Evolutionary conservation across 2,888 invertebrate species (phyloP), one percentile per base, ranked within the genome.

Genomic region (Hartigia nigra): DNA sequence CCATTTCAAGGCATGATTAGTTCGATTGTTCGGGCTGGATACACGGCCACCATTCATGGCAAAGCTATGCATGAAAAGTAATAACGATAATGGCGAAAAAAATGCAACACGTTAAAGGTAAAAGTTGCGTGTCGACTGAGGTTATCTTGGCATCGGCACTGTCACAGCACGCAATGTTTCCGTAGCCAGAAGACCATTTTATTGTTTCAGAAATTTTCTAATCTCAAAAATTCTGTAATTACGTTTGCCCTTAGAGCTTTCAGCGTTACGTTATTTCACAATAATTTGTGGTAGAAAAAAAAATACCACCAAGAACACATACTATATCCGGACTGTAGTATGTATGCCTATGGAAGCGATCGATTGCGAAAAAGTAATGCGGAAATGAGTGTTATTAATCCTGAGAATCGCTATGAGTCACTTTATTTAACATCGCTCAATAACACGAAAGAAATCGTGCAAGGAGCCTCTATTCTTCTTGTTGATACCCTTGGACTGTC

Each of bases 81-180:
- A 87, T 87, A 83, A 83, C 81, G 79, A 78, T 83, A 86, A 86
- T 84, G 80, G 81, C 75, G 76, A 76, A 78, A 36, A 34, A 83
- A 82, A 79, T 79, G 79, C 80, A 83, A 80, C 78, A 80, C 74
- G 76, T 78, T 70, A 78, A 75, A 75, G 78, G 76, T 39, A 80
- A 80, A 86, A 82, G 80, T 85, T 81, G 87, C 87, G 85, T 86
- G 86, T 80, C 72, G 72, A 31, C 39, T 12, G 31, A 31, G 12
- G 9, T 4, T 70, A 70, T 70, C 72, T 70, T 31, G 72, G 72
- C 72, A 70, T 70, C 72, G 31, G 14, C 31, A 32, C 14, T 70
- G 72, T 32, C 31, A 70, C 72, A 32, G 31, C 72, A 70, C 72
- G 72, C 72, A 12, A 70, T 11, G 31, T 70, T 12, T 31, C 31